Evolutionary conservation across 1,140 invertebrate genomes (phyloP).

Genomic region (Scaptomyza montana): DNA sequence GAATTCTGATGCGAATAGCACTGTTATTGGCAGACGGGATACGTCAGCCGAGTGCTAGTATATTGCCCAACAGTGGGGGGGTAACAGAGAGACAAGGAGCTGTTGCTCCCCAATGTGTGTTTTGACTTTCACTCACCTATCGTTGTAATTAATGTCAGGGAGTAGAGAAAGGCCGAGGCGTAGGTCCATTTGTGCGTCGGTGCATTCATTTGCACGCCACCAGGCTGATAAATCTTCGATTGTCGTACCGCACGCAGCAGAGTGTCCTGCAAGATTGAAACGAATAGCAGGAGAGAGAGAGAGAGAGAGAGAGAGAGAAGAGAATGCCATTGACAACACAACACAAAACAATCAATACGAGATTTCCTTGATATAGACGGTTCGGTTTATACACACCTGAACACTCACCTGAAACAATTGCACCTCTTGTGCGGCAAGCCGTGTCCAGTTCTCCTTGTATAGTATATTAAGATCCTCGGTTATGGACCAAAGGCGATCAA

Average conservation of each 20-base stretch:
- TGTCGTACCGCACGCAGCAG: conserved; percentile 82
- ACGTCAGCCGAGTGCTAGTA: conserved; percentile 70
- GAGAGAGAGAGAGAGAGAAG: conserved; percentile 1
- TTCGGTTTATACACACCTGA: neutral
- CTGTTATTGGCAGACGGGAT: conserved; percentile 67
- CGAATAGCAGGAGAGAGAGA: neutral
- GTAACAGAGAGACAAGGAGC: neutral
- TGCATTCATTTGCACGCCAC: conserved; percentile 84
- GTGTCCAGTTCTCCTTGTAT: conserved; percentile 97
- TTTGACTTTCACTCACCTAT: conserved; percentile 90
- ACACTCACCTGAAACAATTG: conserved; percentile 91
- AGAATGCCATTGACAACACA: no score
- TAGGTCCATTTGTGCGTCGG: conserved; percentile 92
- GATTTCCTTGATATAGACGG: conserved; percentile 1
- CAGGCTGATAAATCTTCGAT: conserved; percentile 77
- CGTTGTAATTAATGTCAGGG: conserved; percentile 97
- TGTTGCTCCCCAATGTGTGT: neutral
- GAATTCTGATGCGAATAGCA: conserved; percentile 3
- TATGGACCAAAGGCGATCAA: conserved; percentile 95
- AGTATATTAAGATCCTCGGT: conserved; percentile 97
- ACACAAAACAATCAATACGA: neutral
- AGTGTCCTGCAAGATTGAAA: conserved; percentile 76
- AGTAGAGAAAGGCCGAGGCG: conserved; percentile 96
- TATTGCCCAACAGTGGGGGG: conserved; percentile 48
- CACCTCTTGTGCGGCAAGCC: conserved; percentile 91